These are phyloP conservation scores for Metacarcinus magister DNA, from an alignment of 2,888 invertebrate species.

Conservation along the genomic window DNA sequence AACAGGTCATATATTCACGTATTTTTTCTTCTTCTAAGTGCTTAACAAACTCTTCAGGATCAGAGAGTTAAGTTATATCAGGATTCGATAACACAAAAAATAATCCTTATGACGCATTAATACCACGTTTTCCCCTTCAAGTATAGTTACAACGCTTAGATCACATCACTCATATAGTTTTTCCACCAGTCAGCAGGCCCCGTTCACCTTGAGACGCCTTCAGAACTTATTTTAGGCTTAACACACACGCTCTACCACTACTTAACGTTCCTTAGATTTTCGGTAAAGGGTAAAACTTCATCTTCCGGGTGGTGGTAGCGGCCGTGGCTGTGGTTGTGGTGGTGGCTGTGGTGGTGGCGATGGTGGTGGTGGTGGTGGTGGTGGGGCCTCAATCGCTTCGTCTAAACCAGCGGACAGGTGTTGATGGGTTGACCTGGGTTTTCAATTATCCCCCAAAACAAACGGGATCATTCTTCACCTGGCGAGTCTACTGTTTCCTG, in stretches of 20 bases:
- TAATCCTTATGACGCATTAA: no score
- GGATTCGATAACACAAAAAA: no score
- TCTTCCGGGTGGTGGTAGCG: not conserved
- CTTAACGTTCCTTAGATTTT: no score
- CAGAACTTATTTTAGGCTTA: not conserved
- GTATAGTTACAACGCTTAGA: not conserved
- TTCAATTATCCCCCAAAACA: conserved; percentile 8
- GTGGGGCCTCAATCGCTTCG: not conserved
- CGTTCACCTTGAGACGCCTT: not conserved
- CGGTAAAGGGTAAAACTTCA: no score
- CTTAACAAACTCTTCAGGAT: no score
- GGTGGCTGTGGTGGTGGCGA: not conserved
- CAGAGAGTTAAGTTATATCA: no score
- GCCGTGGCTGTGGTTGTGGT: not conserved
- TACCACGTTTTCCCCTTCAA: not conserved
- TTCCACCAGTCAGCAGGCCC: not conserved
- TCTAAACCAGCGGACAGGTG: not conserved
- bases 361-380: not conserved
- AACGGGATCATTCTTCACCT: conserved; percentile 11
- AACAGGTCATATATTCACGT: no score
- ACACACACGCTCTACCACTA: not conserved
- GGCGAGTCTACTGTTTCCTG: not conserved
- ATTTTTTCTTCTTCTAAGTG: no score
- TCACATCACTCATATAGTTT: not conserved
- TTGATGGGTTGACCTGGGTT: conserved; percentile 34